Evolutionary conservation across 2,797 vertebrate genomes (phyloP), one percentile per base, ranked within the genome.

Genomic region (Cryptoblepharus egeriae): DNA sequence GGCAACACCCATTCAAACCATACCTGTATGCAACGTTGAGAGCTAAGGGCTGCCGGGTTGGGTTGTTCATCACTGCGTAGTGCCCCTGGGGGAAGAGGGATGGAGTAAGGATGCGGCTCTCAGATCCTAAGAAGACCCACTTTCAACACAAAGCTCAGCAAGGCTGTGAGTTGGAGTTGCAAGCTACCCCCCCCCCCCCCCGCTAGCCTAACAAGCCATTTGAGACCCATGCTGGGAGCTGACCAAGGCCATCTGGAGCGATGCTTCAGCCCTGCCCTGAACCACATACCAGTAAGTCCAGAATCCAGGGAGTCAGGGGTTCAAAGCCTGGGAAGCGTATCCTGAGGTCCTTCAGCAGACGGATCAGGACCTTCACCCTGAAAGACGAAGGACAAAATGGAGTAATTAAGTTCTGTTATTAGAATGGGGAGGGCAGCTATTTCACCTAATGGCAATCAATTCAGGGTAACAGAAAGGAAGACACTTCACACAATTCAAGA

Each of bases 1-100:
- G 2, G 28, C 1, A 1, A 4, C 4, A 2, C 28, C 6, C 49
- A 15, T 75, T 42, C 20, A 12, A n/a, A 15, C n/a, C 81, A 0
- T 88, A 96, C 98, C 98, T 99, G 96, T 99, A 99, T 26, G 98
- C 98, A 6, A 98, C 94, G 5, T 99, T 99, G 61, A 99, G 96
- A 1, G 98, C 97, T 92, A 99, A 92, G 0, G 98, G 98, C 93
- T 99, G 98, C 64, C 98, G 96, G 89, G 98, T 98, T 0, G 98
- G 98, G 80, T 99, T 99, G 93, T 99, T 99, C 98, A 99, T 99
- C 84, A 99, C 98, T 0, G 98, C 98, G 1, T 98, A 99, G 90
- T 99, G 98, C 0, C 97, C 98, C 98, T 99, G 90, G 0, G 60
- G 81, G 30, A 9, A 20, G 39, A 7, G 0, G 80, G 13, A 2